Evolutionary conservation across 2,797 vertebrate species (phyloP).

Genomic region (Pyrocephalus nanus): DNA sequence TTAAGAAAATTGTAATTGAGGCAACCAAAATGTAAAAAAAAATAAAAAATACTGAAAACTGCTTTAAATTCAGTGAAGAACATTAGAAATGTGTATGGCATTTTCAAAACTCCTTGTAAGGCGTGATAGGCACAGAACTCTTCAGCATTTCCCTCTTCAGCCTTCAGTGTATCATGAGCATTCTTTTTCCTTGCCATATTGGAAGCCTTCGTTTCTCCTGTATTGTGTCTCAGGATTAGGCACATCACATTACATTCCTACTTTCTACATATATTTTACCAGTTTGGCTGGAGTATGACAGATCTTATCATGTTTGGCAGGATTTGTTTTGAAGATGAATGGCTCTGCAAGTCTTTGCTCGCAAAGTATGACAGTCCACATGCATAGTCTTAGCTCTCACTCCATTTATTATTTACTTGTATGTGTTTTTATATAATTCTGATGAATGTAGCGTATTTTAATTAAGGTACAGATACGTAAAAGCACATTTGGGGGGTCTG

Average conservation of each 20-base stretch:
- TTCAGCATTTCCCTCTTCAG: background rate
- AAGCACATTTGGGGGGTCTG: background rate
- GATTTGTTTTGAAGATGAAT: slow-evolving; percentile 64
- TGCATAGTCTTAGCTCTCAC: slow-evolving; percentile 52
- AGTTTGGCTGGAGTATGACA: slow-evolving; percentile 64
- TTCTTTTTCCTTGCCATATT: background rate
- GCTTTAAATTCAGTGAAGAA: background rate
- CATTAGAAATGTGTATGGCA: background rate
- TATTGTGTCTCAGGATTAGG: slow-evolving; percentile 48
- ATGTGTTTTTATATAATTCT: background rate
- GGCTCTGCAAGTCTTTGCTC: slow-evolving; percentile 61
- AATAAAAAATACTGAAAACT: background rate
- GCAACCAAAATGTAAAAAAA: background rate
- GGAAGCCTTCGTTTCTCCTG: background rate
- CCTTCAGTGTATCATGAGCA: background rate
- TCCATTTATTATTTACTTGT: slow-evolving; percentile 41
- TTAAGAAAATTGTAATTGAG: background rate
- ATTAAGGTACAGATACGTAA: background rate
- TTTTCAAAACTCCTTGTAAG: background rate
- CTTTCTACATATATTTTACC: slow-evolving; percentile 61
- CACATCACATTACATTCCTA: slow-evolving; percentile 44
- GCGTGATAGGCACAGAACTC: background rate
- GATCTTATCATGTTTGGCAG: slow-evolving; percentile 53
- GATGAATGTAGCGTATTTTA: slow-evolving; percentile 6
- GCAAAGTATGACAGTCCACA: slow-evolving; percentile 56